Conservation (phyloP, 1,140 invertebrate species). For the Drosophila teissieri region DNA sequence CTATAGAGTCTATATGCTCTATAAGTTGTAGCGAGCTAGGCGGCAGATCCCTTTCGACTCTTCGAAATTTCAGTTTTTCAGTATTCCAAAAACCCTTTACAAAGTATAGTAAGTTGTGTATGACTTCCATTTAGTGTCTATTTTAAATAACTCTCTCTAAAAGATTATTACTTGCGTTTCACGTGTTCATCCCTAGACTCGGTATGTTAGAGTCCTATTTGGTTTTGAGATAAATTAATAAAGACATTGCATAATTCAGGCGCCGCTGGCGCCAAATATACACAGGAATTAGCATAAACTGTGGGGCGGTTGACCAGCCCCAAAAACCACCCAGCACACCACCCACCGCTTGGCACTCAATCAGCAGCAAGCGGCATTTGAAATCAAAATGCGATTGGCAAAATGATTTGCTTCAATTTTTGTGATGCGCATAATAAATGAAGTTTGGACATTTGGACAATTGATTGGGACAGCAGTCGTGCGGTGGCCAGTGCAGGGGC, state of each 20-base stretch:
- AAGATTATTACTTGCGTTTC: constrained; percentile 1
- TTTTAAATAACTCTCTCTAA: no score
- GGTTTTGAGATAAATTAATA: constrained; percentile 77
- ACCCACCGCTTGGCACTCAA: constrained; percentile 36
- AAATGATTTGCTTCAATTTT: constrained; percentile 83
- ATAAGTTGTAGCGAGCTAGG: no score
- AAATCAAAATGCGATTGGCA: constrained; percentile 83
- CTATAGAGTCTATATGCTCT: no score
- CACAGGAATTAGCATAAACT: constrained; percentile 78
- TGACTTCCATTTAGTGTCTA: no score
- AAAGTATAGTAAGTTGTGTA: no score
- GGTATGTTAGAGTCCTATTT: constrained; percentile 41
- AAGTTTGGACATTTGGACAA: constrained; percentile 82
- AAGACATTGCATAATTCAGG: constrained; percentile 77
- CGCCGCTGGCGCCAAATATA: constrained; percentile 73
- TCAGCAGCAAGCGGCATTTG: constrained; percentile 74
- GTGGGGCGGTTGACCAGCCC: constrained; percentile 34
- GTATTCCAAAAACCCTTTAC: no score
- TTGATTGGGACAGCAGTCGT: constrained; percentile 74
- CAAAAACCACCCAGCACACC: neutral
- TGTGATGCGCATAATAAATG: constrained; percentile 82
- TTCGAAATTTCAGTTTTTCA: no score
- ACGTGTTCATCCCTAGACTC: constrained; percentile 36
- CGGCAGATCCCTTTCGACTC: no score
- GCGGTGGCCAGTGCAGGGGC: constrained; percentile 10